Base-by-base conservation (phyloP, 2,888 invertebrate species). In the Macaria liturata region DNA sequence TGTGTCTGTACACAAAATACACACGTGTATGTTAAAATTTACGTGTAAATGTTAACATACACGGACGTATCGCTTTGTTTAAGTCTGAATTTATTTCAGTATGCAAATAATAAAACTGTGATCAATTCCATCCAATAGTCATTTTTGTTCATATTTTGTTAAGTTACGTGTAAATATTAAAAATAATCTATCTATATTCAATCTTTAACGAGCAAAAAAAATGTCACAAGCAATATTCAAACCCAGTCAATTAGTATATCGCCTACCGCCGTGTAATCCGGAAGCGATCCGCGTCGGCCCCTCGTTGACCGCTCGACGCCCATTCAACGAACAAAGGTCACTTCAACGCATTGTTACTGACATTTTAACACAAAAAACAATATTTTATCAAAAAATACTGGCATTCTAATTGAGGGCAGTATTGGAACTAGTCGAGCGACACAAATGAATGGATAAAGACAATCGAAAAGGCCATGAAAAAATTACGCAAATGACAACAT, bases 271-370 rank as follows among this genome's bases (percentile, higher is more conserved):
- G 39, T 7, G 5, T 6, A 3, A 46, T 3, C 40, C 9, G 49
- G 31, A 9, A 57, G 32, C 4, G 3, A n/a, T 20, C 32, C 9
- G 4, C 34, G 30, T 37, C 40, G 39, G 59, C 57, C 64, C 37
- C 51, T 53, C 46, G 55, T 54, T 59, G 64, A 59, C 64, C 64
- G 60, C 60, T 49, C 49, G 40, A 39, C 53, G 47, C 47, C 45
- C 59, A 54, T 49, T 54, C 57, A 54, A 57, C 9, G 57, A 47
- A 40, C 53, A 56, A 63, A 65, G 65, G 63, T 63, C 50, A 61
- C 43, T 43, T 51, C 45, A 45, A 39, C 57, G 20, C 45, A 60
- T 49, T 59, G 61, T 60, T 46, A 46, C 46, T 64, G 61, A 57
- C 61, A 64, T 64, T 66, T 62, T 9, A 39, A 6, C 48, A 57